These are phyloP conservation scores for Enteromius anoplus DNA, from an alignment of 2,797 vertebrate genomes.

Conservation along the genomic window DNA sequence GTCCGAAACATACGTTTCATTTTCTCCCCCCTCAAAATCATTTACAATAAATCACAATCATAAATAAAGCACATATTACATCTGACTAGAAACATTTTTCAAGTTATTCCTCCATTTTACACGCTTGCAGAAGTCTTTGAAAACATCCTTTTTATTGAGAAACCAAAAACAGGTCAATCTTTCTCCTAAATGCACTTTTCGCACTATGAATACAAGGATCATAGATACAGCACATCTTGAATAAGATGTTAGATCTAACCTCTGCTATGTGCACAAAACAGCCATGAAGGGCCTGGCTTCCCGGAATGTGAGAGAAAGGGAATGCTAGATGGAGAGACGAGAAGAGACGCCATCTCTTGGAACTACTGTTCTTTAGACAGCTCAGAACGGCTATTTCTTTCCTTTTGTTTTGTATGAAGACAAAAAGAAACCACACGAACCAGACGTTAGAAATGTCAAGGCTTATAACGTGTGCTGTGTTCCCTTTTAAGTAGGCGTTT, in stretches of 20 bases:
- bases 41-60: slow-evolving; percentile 71
- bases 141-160: slow-evolving; percentile 24
- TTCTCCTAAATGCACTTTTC: slow-evolving; percentile 47
- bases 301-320: slow-evolving; percentile 58
- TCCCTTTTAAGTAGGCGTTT: slow-evolving; percentile 12
- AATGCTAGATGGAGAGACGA: slow-evolving; percentile 52
- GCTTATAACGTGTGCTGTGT: slow-evolving; percentile 13
- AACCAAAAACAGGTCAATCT: slow-evolving; percentile 42
- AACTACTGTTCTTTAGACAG: slow-evolving; percentile 18
- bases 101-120: slow-evolving; percentile 58
- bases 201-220: slow-evolving; percentile 49
- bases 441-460: slow-evolving; percentile 36
- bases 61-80: slow-evolving; percentile 71
- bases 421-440: slow-evolving; percentile 41
- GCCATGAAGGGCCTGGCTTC: slow-evolving; percentile 56
- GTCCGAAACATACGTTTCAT: slow-evolving; percentile 68
- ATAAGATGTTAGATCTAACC: slow-evolving; percentile 47
- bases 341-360: background rate
- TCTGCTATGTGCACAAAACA: slow-evolving; percentile 54
- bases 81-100: slow-evolving; percentile 68
- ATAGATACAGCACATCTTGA: slow-evolving; percentile 48
- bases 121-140: slow-evolving; percentile 28
- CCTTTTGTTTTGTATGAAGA: slow-evolving; percentile 32
- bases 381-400: slow-evolving; percentile 22
- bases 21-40: slow-evolving; percentile 64